Evolutionary conservation across 1,140 invertebrate species (phyloP), one percentile per base, ranked within the genome.

Genomic region (Drosophila seguyi): DNA sequence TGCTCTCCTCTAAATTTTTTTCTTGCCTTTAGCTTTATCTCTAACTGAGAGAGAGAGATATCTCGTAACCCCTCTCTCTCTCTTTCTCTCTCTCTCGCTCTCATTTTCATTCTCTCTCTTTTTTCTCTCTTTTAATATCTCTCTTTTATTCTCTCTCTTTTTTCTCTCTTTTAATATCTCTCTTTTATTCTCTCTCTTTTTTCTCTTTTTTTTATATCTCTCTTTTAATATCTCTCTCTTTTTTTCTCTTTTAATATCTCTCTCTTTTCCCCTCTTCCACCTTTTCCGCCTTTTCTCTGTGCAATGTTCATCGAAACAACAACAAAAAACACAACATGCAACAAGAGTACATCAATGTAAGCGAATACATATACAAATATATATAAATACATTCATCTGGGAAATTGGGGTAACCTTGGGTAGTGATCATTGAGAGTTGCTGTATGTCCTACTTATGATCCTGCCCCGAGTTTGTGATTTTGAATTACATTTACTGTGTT

Each of bases 321-420:
- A 67, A 74, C 71, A 74, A 74, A 69, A 69, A 73, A 73, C 47
- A 74, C 52, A 66, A 75, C 72, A 75, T 75, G 59, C 57, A 75
- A 76, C 60, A 75, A 67, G 72, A 67, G 72, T 65, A 75, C 60
- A 76, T 52, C 61, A 52, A 76, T 76, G 73, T 76, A 53, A 67
- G 61, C 72, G 55, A 76, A 67, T 57, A 66, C 61, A 57, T 58
- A 56, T 58, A 56, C 48, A 73, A 22, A 45, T 47, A 47, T 57
- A 55, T 41, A 73, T 72, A 73, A 73, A 73, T 72, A 73, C 69
- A 72, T 73, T 72, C 31, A 72, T 73, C 65, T 68, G 62, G 62
- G 57, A 11, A 2, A 36, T 4, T 27, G 25, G 34, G 38, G 25
- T 36, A 50, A 18, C n/a, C 18, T n/a, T 13, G 7, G 25, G 47